Conservation (phyloP, 2,888 invertebrate species). For the Mesoligia furuncula region DNA sequence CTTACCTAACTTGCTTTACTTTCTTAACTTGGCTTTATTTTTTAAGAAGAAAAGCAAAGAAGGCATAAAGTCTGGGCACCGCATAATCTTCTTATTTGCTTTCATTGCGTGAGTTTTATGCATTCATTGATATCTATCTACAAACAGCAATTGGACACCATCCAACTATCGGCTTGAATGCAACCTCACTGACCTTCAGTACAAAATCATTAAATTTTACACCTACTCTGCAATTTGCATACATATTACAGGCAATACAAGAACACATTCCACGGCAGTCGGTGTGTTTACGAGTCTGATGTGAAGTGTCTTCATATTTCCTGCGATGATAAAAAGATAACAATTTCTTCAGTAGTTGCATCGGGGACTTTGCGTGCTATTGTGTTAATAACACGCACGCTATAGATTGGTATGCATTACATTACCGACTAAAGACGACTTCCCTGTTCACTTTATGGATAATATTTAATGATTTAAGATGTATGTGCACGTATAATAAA, state of each 20-base stretch:
- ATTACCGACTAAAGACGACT: constrained; percentile 39
- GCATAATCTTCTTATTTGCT: neutral
- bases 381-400: constrained; percentile 47
- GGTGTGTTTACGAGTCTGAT: constrained; percentile 3
- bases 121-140: neutral
- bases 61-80: no score
- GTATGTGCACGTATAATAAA: neutral
- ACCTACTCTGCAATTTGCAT: neutral
- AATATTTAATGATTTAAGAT: constrained; percentile 17
- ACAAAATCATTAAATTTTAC: constrained; percentile 7
- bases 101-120: neutral
- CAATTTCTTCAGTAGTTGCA: constrained; percentile 58
- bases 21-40: no score
- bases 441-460: constrained; percentile 28
- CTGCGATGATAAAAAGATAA: constrained; percentile 63
- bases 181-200: constrained; percentile 16
- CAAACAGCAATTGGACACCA: constrained; percentile 1
- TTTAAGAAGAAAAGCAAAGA: no score
- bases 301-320: constrained; percentile 43
- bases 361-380: constrained; percentile 54
- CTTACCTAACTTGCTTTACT: no score
- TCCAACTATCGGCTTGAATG: constrained; percentile 20
- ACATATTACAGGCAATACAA: constrained; percentile 10
- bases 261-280: constrained; percentile 26
- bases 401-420: constrained; percentile 48